Base-by-base conservation (phyloP, 92 coral and sea anemone genomes). In the Heliopora coerulea region DNA sequence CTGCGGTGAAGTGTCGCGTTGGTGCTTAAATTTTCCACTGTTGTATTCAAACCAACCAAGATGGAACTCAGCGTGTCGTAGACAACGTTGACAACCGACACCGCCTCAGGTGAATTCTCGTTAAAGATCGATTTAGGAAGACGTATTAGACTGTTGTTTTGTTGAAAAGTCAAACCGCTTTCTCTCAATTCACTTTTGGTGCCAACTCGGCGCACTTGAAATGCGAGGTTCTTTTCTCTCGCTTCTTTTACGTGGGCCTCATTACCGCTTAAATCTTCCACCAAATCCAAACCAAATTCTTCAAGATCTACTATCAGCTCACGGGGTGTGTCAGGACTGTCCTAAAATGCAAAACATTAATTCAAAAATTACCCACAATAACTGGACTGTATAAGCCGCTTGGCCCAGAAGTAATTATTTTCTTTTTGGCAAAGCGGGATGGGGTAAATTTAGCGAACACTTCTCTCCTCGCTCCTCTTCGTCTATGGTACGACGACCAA, bases 71-170 rank as follows among this genome's bases (percentile, higher is more conserved):
- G 86, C 8, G 82, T 82, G 12, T 73, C 58, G 65, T 56, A 82
- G 65, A 82, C 61, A 8, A 82, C 79, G 24, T 65, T 82, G 18
- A 82, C 86, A 13, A 77, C 62, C 13, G 83, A 68, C 34, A 83
- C 74, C 5, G 79, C 18, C 56, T 54, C 72, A 19, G 80, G 39
- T 31, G 72, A 41, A 59, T 29, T 56, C 59, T 67, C 25, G 17
- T 29, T 37, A 54, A 70, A 52, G 30, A 70, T 37, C 8, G 63
- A 28, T 42, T 11, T 44, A 52, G 77, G 77, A 21, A 70, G 62
- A 18, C 26, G 13, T 9, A 70, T 70, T 1, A 56, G 63, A 54
- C 77, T 70, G 26, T 34, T 54, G 17, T 70, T 35, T 28, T 70
- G 62, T 21, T 70, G 30, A 54, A 70, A 70, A 18, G 37, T 20